Base-by-base conservation (phyloP, 2,888 invertebrate genomes). In the Drosophila borborema region DNA sequence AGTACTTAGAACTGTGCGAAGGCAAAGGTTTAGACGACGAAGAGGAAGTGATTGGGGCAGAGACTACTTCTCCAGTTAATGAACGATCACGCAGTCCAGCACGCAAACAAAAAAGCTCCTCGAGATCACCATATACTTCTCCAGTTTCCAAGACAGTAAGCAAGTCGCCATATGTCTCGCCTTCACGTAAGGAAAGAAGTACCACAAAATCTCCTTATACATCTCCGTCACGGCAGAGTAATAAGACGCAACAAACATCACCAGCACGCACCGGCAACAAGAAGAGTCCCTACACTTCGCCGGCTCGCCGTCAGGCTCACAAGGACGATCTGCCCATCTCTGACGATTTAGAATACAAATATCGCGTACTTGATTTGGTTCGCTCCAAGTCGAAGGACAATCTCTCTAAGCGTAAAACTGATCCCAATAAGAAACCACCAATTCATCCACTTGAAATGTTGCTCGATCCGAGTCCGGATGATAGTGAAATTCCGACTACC, bases 381-480 rank as follows among this genome's bases (percentile, higher is more conserved):
- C 79, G 77, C 12, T 87, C 89, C 14, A 91, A 87, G 59, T 89
- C 89, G 4, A 90, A 91, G 20, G 87, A 87, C 9, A 82, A 79
- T 60, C 41, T 87, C 18, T 53, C 71, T 4, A 83, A 77, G 28
- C 82, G 88, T 34, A 77, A 80, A 63, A 58, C 65, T 12, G 84
- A 90, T 62, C 66, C 81, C 9, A 89, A 85, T 43, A 82, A 80
- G 14, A 89, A 86, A 28, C 81, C 84, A 28, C 82, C 91, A 23
- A 92, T 92, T 67, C 91, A 91, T 78, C 92, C 91, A 0, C 74
- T 91, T 1, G 91, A 91, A 77, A 91, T 91, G 90, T 61, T 91
- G n/a, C 88, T 91, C 0, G 91, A 91, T 56, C 82, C 92, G 5
- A 92, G 91, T 64, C 92, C 92, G 0, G 90, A 90, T 46, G 81